phyloP scores from a whole-genome alignment of 2,113 vertebrate genomes.

The Syngnathoides biaculeatus region DNA sequence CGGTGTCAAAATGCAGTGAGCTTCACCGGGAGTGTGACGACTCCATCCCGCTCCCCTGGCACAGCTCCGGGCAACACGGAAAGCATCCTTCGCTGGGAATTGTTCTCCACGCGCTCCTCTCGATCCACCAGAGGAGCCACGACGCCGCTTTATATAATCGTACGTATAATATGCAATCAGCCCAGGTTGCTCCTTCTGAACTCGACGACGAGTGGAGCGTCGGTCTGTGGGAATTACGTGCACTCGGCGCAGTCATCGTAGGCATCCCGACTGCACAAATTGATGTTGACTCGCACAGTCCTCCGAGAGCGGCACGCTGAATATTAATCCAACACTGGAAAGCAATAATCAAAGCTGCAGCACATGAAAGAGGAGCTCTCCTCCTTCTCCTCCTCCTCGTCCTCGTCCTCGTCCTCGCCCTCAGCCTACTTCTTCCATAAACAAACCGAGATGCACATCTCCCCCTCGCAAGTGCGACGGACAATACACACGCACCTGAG shows the following conservation, averaged over 20 bases:
- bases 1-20: conserved; percentile 42
- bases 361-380: conserved; percentile 51
- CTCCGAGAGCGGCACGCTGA: conserved; percentile 50
- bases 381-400: conserved; percentile 22
- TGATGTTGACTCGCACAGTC: conserved; percentile 54
- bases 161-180: conserved; percentile 26
- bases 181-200: conserved; percentile 13
- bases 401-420: conserved; percentile 17
- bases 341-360: conserved; percentile 63
- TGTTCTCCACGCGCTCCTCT: background rate
- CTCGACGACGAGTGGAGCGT: conserved; percentile 21
- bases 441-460: conserved; percentile 14
- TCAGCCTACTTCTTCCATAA: conserved; percentile 24
- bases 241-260: conserved; percentile 42
- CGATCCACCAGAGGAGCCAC: conserved; percentile 21
- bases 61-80: conserved; percentile 21
- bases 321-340: conserved; percentile 58
- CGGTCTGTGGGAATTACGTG: conserved; percentile 24
- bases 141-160: background rate
- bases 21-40: conserved; percentile 54
- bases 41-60: conserved; percentile 45
- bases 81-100: conserved; percentile 21
- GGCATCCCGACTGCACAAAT: conserved; percentile 55
- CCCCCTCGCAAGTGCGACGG: background rate
- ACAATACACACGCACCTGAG: conserved; percentile 30